A percentile compares a stretch with the other conserved stretches of the same genome.
Conservation (phyloP, 2,888 invertebrate genomes). For the Macrophya alboannulata region DNA sequence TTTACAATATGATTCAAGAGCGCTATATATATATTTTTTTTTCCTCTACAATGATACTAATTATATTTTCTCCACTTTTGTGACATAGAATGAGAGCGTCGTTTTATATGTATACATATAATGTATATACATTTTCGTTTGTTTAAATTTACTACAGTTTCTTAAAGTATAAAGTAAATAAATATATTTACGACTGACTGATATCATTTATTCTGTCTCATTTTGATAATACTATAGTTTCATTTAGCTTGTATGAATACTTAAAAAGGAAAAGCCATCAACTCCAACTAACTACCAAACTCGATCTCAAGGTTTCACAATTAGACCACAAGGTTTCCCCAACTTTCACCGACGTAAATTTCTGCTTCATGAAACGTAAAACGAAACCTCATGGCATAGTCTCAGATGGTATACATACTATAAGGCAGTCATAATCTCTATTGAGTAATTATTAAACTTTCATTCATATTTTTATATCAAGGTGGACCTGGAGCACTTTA, state of each 20-base stretch:
- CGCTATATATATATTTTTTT: background rate
- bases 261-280: constrained; percentile 21
- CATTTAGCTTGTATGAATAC: background rate
- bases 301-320: constrained; percentile 24
- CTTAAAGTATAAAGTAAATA: constrained; percentile 39
- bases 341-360: background rate
- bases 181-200: constrained; percentile 35
- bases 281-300: constrained; percentile 12
- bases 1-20: constrained; percentile 31
- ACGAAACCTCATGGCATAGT: background rate
- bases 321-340: constrained; percentile 14
- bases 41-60: background rate
- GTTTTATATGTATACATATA: background rate
- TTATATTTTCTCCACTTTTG: constrained; percentile 7
- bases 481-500: background rate
- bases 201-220: constrained; percentile 7
- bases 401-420: background rate
- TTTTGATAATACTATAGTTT: constrained; percentile 32
- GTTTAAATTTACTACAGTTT: constrained; percentile 9
- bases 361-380: background rate
- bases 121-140: background rate
- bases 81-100: constrained; percentile 34
- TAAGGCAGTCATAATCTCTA: background rate
- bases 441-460: background rate
- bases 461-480: background rate